Percentiles rank a stretch among this genome's conserved stretches.
These are phyloP conservation scores for Drosophila yakuba DNA, from an alignment of 1,140 invertebrate genomes.

Conservation along the genomic window DNA sequence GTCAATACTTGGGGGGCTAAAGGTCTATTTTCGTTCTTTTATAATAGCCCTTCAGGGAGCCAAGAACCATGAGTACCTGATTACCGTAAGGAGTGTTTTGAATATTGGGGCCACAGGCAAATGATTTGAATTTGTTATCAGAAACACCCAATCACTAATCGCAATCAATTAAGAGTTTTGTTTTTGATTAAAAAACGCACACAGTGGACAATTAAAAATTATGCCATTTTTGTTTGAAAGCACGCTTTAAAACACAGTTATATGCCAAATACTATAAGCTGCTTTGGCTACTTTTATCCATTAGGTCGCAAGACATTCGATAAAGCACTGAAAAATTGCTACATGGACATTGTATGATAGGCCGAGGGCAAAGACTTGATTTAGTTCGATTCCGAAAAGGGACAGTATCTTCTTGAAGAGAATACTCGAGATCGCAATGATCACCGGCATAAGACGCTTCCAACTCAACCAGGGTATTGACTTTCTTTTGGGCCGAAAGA, in stretches of 20 bases:
- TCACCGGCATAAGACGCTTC: slow-evolving; percentile 4
- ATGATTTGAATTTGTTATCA: slow-evolving; percentile 13
- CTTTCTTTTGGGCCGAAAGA: background rate
- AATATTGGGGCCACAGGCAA: slow-evolving; percentile 24
- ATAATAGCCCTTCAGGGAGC: slow-evolving; percentile 6
- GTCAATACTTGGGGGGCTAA: background rate
- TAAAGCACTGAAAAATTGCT: slow-evolving; percentile 22
- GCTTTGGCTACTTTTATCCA: background rate
- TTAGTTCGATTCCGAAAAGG: background rate
- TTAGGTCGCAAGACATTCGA: background rate
- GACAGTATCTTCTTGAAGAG: slow-evolving; percentile 14
- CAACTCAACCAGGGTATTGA: slow-evolving; percentile 7
- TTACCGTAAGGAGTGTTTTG: slow-evolving; percentile 22
- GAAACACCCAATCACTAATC: background rate
- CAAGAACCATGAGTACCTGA: slow-evolving; percentile 2
- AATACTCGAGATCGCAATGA: slow-evolving; percentile 9
- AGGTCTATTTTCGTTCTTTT: slow-evolving; percentile 16
- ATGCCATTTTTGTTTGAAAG: background rate
- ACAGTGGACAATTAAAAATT: background rate
- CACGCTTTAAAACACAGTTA: background rate
- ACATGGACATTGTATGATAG: slow-evolving; percentile 21
- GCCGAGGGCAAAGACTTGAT: background rate
- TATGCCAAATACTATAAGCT: background rate
- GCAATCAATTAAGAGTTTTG: background rate
- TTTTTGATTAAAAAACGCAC: background rate